Percentiles rank a stretch among this genome's conserved stretches.
These are phyloP conservation scores for Trachops cirrhosus DNA, from an alignment of 2,797 vertebrate species.

Conservation along the genomic window DNA sequence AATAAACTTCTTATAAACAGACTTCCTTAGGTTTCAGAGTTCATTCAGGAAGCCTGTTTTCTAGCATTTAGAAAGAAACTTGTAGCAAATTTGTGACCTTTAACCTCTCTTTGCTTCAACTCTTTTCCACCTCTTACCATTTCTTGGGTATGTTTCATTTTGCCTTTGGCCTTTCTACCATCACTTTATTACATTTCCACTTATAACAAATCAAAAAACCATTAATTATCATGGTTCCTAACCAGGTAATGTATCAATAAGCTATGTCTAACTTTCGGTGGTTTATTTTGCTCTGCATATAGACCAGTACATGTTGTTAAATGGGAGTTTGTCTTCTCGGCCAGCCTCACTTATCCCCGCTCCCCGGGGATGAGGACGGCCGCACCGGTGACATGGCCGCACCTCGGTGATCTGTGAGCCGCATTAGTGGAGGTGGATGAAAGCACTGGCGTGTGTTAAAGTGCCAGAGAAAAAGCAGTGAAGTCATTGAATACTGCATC, in stretches of 20 bases:
- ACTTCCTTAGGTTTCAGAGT: slow-evolving; percentile 33
- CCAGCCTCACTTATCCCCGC: slow-evolving; percentile 14
- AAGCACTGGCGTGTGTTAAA: slow-evolving; percentile 79
- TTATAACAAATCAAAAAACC: slow-evolving; percentile 45
- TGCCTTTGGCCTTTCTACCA: slow-evolving; percentile 18
- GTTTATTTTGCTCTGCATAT: not conserved
- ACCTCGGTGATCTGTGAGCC: slow-evolving; percentile 71
- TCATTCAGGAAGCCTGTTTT: not conserved
- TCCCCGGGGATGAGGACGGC: slow-evolving; percentile 68
- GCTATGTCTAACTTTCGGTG: slow-evolving; percentile 3
- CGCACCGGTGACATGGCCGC: slow-evolving; percentile 19
- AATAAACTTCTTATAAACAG: slow-evolving; percentile 21
- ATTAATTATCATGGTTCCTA: slow-evolving; percentile 32
- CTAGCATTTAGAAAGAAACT: slow-evolving; percentile 6
- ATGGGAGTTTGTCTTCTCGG: slow-evolving; percentile 55
- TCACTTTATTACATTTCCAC: slow-evolving; percentile 21
- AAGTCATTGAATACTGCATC: slow-evolving; percentile 67
- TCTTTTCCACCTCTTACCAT: not conserved
- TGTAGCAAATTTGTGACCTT: slow-evolving; percentile 14
- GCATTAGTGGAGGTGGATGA: slow-evolving; percentile 77
- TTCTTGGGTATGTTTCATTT: slow-evolving; percentile 32
- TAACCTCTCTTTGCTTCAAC: not conserved
- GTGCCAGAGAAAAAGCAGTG: slow-evolving; percentile 70
- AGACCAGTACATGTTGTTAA: slow-evolving; percentile 35
- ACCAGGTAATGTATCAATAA: not conserved